Percentiles rank a stretch among this genome's conserved stretches.
phyloP scores from a whole-genome alignment of 2,888 invertebrate species.

The Eurois occulta region DNA sequence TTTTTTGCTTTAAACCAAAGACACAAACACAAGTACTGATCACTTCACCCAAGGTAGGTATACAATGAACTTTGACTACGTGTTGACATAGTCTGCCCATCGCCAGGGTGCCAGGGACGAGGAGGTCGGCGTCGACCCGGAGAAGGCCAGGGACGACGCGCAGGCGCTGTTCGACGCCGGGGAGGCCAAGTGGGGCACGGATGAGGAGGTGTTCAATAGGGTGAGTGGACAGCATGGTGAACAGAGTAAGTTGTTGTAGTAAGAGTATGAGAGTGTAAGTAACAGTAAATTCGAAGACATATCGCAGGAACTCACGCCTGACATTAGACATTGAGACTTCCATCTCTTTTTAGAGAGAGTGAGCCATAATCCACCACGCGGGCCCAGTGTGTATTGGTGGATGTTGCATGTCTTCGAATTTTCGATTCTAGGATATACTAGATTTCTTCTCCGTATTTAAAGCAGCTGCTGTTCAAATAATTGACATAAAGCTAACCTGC shows the following conservation, averaged over 20 bases:
- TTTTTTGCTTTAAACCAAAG: background rate
- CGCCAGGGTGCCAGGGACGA: conserved; percentile 91
- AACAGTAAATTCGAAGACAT: background rate
- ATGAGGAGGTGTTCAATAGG: conserved; percentile 93
- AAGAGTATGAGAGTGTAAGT: background rate
- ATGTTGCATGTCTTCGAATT: background rate
- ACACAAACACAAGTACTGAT: conserved; percentile 30
- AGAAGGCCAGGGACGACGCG: conserved; percentile 93
- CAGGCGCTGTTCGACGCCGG: conserved; percentile 93
- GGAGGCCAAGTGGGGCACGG: conserved; percentile 93
- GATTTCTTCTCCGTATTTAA: background rate
- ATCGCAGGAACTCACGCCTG: background rate
- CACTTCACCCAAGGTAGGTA: conserved; percentile 71
- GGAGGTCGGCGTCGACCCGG: conserved; percentile 91
- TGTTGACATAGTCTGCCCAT: conserved; percentile 71
- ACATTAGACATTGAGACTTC: background rate
- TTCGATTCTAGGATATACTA: background rate
- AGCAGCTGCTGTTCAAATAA: background rate
- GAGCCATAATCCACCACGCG: background rate
- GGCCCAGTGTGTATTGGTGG: background rate
- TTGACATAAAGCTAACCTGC: background rate
- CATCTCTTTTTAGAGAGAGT: background rate
- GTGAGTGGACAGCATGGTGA: conserved; percentile 66
- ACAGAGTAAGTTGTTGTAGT: no score
- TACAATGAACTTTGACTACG: conserved; percentile 61